Evolutionary conservation across 2,797 vertebrate species (phyloP).

Genomic region (Orientallactaga sibirica): DNA sequence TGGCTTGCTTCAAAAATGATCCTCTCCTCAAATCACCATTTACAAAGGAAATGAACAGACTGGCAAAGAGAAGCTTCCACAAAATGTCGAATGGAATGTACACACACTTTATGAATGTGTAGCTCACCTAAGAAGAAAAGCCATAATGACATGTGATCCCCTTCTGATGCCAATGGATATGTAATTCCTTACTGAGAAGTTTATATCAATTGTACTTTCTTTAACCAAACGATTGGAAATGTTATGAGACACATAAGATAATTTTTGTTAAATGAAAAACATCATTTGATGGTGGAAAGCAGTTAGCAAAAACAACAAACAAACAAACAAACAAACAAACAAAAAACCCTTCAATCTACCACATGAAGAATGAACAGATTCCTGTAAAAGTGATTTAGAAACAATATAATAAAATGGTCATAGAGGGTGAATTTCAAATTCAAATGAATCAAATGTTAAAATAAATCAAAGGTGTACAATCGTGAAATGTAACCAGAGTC

Average conservation of each 20-base stretch:
- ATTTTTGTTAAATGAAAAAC: conserved; percentile 36
- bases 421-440: background rate
- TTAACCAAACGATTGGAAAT: conserved; percentile 54
- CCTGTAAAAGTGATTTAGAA: conserved; percentile 15
- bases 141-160: background rate
- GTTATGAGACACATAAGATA: conserved; percentile 8
- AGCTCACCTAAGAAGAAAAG: background rate
- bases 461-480: conserved; percentile 7
- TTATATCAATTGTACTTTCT: conserved; percentile 26
- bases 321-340: background rate
- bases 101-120: background rate
- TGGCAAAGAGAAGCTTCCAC: background rate
- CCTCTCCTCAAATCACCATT: conserved; percentile 44
- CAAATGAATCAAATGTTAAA: conserved; percentile 48
- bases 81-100: background rate
- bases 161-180: conserved; percentile 11
- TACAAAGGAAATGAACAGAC: background rate
- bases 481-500: background rate
- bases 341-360: background rate
- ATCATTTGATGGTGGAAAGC: background rate
- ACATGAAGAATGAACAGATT: background rate
- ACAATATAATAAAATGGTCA: background rate
- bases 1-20: conserved; percentile 56
- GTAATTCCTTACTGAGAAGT: background rate
- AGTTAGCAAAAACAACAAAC: background rate